Percentiles rank a stretch among this genome's conserved stretches.
phyloP scores from a whole-genome alignment of 1,140 invertebrate species.

The Aphelenchoides fujianensis region DNA sequence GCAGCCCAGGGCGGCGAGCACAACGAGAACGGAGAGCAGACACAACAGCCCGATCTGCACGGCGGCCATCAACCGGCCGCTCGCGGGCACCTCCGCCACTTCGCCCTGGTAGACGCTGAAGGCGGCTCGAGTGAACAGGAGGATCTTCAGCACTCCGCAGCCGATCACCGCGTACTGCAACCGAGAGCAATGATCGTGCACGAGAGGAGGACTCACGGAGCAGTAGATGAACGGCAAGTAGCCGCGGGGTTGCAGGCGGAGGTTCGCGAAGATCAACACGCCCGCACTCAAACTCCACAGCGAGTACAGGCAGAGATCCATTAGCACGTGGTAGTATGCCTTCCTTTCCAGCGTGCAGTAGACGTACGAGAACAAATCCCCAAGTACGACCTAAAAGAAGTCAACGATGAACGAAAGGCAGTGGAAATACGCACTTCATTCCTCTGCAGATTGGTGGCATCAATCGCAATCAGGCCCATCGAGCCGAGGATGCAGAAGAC shows the following conservation, averaged over 20 bases:
- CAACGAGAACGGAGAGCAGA: neutral
- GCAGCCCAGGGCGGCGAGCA: neutral
- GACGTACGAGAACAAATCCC: conserved; percentile 4
- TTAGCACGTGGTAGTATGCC: neutral
- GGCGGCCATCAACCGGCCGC: neutral
- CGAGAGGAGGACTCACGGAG: neutral
- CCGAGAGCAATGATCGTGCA: neutral
- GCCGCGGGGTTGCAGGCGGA: neutral
- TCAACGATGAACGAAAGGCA: no score
- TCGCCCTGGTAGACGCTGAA: neutral
- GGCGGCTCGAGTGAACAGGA: neutral
- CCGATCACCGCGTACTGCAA: neutral
- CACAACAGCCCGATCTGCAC: neutral
- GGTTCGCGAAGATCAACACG: neutral
- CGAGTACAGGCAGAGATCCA: neutral
- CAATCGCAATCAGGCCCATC: neutral
- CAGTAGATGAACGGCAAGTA: conserved; percentile 11
- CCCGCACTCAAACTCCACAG: neutral
- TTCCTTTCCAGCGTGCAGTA: neutral
- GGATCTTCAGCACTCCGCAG: neutral
- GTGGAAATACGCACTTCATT: neutral
- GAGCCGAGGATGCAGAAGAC: neutral
- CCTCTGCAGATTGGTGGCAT: neutral
- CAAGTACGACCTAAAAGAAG: conserved; percentile 3
- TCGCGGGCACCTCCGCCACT: neutral